Evolutionary conservation across 2,797 vertebrate species (phyloP), one percentile per base, ranked within the genome.

Genomic region (Labroides dimidiatus): DNA sequence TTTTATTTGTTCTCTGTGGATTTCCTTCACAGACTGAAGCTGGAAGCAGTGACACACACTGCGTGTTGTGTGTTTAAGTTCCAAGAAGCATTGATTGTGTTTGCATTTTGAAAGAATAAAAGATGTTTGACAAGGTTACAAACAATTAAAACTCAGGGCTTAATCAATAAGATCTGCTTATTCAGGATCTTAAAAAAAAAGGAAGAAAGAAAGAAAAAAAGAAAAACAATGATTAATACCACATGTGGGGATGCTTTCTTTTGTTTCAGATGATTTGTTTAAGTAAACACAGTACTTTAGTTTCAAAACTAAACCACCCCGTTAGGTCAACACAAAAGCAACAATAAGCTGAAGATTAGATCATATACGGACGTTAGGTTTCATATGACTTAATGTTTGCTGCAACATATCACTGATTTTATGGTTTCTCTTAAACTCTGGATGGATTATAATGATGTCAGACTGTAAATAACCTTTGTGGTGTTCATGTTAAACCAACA

Each of bases 41-140:
- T 44, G 33, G 49, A 45, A 64, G 59, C 39, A 33, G 10, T 45
- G 27, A 55, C 50, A 43, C 50, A 43, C 33, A 8, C 30, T 39
- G 17, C 19, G 5, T 33, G 30, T 11, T 10, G 19, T 19, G 3
- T 33, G n/a, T 41, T 13, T 55, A 47, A 57, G 52, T 8, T 12
- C 7, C 0, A 42, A 4, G n/a, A 58, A n/a, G n/a, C 39, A 37
- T 44, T 71, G n/a, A 19, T 33, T 44, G 13, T 45, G 16, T 50
- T 51, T 17, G 23, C 4, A 44, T 42, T 55, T 62, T 36, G 23
- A 24, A 14, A 5, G 17, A 56, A 24, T 27, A 10, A 44, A 51
- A 39, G 16, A 51, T 42, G 36, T 51, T 44, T 43, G 59, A 51
- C 23, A 51, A 51, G 11, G 21, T 21, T 1, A 11, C 33, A 61